A percentile compares a stretch with the other conserved stretches of the same genome.
These are phyloP conservation scores for Prionchulus punctatus DNA, from an alignment of 2,888 invertebrate species.

Conservation along the genomic window DNA sequence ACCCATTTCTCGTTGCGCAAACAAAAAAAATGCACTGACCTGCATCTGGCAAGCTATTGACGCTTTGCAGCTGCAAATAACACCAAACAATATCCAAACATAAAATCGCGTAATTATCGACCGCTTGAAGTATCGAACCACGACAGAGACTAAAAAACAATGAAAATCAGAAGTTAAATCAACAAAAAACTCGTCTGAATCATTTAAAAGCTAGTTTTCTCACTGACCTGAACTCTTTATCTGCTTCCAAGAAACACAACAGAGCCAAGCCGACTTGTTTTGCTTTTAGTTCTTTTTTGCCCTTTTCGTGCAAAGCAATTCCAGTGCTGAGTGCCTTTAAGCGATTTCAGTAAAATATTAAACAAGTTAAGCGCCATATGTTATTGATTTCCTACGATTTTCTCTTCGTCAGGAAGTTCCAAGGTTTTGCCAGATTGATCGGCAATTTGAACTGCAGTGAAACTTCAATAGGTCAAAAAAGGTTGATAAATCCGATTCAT, in stretches of 20 bases:
- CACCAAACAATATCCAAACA: conserved; percentile 79
- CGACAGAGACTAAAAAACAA: conserved; percentile 45
- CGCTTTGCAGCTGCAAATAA: conserved; percentile 56
- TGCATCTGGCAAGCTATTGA: conserved; percentile 56
- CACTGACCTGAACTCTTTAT: conserved; percentile 48
- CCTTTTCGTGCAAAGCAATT: conserved; percentile 62
- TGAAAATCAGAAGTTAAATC: too few species aligned
- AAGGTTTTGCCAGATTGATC: not conserved
- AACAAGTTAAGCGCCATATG: too few species aligned
- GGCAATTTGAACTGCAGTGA: not conserved
- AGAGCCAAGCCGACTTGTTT: conserved; percentile 53
- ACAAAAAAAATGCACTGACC: conserved; percentile 25
- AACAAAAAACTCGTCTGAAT: not conserved
- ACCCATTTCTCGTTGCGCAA: not conserved
- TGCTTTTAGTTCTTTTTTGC: conserved; percentile 48
- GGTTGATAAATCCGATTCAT: too few species aligned
- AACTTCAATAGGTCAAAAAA: too few species aligned
- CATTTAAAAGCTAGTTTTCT: too few species aligned
- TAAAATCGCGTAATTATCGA: conserved; percentile 65
- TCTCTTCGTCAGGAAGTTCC: not conserved
- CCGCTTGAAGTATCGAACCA: conserved; percentile 48
- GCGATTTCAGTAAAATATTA: too few species aligned
- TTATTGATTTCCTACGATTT: too few species aligned
- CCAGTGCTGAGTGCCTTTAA: conserved; percentile 53
- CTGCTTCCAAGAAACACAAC: conserved; percentile 58